Base-by-base conservation (phyloP, 1,140 invertebrate species). In the Pseudomyrmex cubaensis region DNA sequence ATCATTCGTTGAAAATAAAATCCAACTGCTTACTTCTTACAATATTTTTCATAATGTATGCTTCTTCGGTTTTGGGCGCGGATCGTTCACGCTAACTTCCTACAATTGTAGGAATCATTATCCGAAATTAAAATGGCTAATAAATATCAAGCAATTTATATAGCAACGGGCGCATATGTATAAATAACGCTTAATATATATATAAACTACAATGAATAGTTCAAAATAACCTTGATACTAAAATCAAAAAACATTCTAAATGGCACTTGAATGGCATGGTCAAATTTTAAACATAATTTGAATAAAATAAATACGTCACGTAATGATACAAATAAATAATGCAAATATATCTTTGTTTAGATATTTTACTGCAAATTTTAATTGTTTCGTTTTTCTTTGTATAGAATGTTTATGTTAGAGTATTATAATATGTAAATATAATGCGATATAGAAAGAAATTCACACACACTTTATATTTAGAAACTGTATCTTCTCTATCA, bases 51-150 rank as follows among this genome's bases (percentile, higher is more conserved):
- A 78, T 64, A 66, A 48, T 78, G 78, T 83, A 78, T 35, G 62
- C 61, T 76, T 83, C 76, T 35, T 35, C 59, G 62, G 62, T 77
- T 83, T 75, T 77, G 82, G 74, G 5, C 17, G 67, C 82, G 82
- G 82, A 78, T 83, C 82, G 82, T 83, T 83, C 82, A 83, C 82
- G 82, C 82, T 78, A 80, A 70, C 13, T 67, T 64, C 63, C 48
- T 62, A 56, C 22, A 77, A 1, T 5, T 54, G 67, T 67, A 56
- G 17, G 59, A 67, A 77, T 70, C 64, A 80, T 44, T 69, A 70
- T 78, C 4, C 35, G n/a, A 80, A 80, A 80, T 70, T 70, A 48
- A 61, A 61, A 72, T 72, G 22, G 22, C 20, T 70, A 48, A 69
- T 15, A 48, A 59, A n/a, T 70, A 15, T 59, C 25, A 72, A 80